phyloP scores from a whole-genome alignment of 2,888 invertebrate genomes.

The Dicycla oo region DNA sequence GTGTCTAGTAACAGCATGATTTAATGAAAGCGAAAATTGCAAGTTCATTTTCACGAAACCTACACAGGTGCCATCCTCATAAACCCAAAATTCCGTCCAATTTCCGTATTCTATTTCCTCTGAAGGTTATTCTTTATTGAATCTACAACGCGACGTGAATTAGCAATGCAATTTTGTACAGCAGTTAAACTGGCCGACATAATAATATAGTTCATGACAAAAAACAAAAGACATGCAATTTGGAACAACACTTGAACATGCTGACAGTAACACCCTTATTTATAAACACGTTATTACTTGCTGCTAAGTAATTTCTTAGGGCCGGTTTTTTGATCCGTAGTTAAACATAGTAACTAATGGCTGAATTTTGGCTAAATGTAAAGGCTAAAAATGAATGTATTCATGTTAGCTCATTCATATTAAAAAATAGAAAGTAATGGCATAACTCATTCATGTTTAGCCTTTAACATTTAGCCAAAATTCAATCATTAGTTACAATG shows the following conservation, averaged over 20 bases:
- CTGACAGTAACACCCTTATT: too few relatives aligned
- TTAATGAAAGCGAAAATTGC: not conserved
- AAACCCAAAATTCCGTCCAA: conserved; percentile 33
- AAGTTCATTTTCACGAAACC: conserved; percentile 4
- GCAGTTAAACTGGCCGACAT: not conserved
- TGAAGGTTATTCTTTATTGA: conserved; percentile 10
- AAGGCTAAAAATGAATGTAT: too few relatives aligned
- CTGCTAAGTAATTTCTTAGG: too few relatives aligned
- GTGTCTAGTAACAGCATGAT: not conserved
- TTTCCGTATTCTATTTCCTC: conserved; percentile 35
- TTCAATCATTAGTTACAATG: too few relatives aligned
- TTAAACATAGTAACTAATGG: too few relatives aligned
- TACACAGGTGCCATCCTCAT: conserved; percentile 11
- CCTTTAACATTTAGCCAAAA: too few relatives aligned
- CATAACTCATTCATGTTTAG: too few relatives aligned
- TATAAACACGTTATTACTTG: too few relatives aligned
- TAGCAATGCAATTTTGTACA: conserved; percentile 32
- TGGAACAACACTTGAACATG: not conserved
- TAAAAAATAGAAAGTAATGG: too few relatives aligned
- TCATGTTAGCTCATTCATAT: too few relatives aligned
- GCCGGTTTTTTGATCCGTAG: too few relatives aligned
- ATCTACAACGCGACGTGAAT: conserved; percentile 20
- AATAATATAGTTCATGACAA: not conserved
- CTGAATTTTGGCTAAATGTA: too few relatives aligned
- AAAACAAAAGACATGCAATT: not conserved